Evolutionary conservation across 1,140 invertebrate genomes (phyloP), one percentile per base, ranked within the genome.

Genomic region (Caenorhabditis remanei): DNA sequence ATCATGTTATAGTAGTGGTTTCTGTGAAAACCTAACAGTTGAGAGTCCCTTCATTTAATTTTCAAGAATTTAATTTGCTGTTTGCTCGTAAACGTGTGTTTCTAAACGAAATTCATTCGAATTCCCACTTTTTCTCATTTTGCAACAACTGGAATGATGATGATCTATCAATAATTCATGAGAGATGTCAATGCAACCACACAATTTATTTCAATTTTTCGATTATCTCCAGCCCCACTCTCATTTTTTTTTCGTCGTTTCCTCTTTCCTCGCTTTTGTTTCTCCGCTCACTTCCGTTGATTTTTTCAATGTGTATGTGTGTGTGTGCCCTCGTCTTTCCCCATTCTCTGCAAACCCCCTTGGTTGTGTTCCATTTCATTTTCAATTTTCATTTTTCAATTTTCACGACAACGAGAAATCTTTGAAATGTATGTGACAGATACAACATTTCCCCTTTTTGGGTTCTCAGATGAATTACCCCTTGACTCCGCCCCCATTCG

Each of bases 151-250:
- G 14, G 32, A 32, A 63, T 63, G 61, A 63, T 32, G 21, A 63
- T 58, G 19, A 32, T 32, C 4, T 24, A 32, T 63, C 21, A 63
- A 63, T 63, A 9, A 63, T 63, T 63, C 24, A 63, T 32, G 61
- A 32, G 14, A 21, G 8, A 9, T 63, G 21, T 8, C 8, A 32
- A 9, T 63, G 61, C 21, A 40, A 63, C 21, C 61, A 63, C 61
- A 63, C 61, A 63, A 63, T 63, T 63, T 63, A 32, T 63, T 63
- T 63, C 61, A 63, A 63, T 63, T 32, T 58, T 63, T 63, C 61
- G 61, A 63, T 63, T 32, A 63, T 63, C 61, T 63, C 32, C 61
- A 63, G 14, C n/a, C 56, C 24, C 14, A 8, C n/a, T 32, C 24
- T 63, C 61, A 32, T 32, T 63, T 24, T 32, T 32, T 63, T 63